These are phyloP conservation scores for Rallus crepitans DNA, from an alignment of 2,797 vertebrate genomes.

Conservation along the genomic window DNA sequence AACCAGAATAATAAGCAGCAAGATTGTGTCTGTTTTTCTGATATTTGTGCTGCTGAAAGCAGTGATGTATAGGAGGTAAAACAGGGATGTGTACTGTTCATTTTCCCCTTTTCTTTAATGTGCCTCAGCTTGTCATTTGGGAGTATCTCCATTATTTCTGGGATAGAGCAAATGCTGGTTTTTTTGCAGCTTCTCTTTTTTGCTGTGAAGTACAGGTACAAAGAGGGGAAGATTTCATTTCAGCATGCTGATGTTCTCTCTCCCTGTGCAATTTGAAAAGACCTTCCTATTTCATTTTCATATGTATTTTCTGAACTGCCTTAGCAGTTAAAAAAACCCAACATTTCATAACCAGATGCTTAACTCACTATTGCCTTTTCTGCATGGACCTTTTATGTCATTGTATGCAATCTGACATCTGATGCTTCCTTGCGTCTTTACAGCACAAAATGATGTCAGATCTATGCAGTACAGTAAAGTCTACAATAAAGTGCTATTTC, in stretches of 20 bases:
- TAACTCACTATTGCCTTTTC: neutral
- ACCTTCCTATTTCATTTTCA: neutral
- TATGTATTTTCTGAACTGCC: neutral
- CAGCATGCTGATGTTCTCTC: neutral
- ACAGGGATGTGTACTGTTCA: neutral
- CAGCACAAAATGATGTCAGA: neutral
- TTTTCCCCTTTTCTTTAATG: neutral
- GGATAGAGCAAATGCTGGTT: neutral
- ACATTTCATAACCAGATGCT: neutral
- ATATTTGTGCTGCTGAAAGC: neutral
- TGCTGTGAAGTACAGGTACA: neutral
- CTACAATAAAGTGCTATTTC: neutral
- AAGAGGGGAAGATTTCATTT: conserved; percentile 27
- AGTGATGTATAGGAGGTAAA: neutral
- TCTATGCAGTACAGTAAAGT: neutral
- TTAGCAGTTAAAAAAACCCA: neutral
- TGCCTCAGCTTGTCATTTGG: neutral
- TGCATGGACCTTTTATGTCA: neutral
- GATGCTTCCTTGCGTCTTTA: neutral
- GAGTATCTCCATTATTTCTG: conserved; percentile 20
- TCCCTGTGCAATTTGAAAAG: neutral
- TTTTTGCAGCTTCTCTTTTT: neutral
- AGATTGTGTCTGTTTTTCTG: neutral
- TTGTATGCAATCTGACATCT: neutral
- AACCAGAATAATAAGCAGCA: neutral